Evolutionary conservation across 2,888 invertebrate species (phyloP).

Genomic region (Drosophila acutilabella): DNA sequence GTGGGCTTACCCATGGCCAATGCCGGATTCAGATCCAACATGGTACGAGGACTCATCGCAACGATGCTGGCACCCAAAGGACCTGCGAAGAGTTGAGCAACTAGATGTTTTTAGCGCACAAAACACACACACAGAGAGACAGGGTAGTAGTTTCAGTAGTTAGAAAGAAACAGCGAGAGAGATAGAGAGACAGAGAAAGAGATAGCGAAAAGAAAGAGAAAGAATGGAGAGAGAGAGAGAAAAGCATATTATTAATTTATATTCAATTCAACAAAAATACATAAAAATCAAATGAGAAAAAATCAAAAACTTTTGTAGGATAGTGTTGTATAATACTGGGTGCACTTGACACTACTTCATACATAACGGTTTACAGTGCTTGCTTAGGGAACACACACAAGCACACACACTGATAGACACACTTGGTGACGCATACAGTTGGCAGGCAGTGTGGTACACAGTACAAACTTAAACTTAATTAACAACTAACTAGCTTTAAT

Average conservation of each 20-base stretch:
- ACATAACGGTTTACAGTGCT: constrained; percentile 6
- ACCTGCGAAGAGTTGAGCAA: constrained; percentile 83
- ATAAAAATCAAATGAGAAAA: constrained; percentile 5
- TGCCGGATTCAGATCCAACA: constrained; percentile 85
- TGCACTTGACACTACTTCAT: constrained; percentile 26
- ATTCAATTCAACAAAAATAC: constrained; percentile 10
- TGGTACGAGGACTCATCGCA: constrained; percentile 85
- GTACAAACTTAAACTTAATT: constrained; percentile 26
- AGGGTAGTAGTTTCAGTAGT: constrained; percentile 25
- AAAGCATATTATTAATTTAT: constrained; percentile 43
- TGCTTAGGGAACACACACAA: background rate
- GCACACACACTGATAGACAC: constrained; percentile 12
- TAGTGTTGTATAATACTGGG: constrained; percentile 37
- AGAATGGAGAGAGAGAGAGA: constrained; percentile 27
- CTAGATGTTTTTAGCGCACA: constrained; percentile 64
- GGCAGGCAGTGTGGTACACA: constrained; percentile 5
- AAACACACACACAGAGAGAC: background rate
- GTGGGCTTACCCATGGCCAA: constrained; percentile 85
- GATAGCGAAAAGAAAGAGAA: constrained; percentile 5
- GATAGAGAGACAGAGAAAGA: constrained; percentile 34
- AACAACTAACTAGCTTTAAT: constrained; percentile 26
- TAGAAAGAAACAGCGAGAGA: constrained; percentile 34
- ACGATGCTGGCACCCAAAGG: constrained; percentile 85
- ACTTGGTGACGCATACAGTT: constrained; percentile 7
- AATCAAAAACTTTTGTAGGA: constrained; percentile 27